Percentiles rank a stretch among this genome's conserved stretches.
Conservation (phyloP, 2,888 invertebrate species). For the Sialis lutaria region DNA sequence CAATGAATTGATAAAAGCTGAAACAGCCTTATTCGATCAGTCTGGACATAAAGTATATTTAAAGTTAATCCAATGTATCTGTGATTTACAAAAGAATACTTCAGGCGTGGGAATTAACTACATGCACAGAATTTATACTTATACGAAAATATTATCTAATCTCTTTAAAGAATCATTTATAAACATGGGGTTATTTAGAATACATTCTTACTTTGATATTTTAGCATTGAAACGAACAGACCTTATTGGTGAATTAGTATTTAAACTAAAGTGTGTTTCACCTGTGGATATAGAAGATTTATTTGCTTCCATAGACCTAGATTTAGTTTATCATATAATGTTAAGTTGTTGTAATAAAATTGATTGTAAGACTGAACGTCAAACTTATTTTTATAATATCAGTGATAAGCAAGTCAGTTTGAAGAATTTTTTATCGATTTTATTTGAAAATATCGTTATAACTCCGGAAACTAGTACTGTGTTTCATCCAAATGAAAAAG, state of each 20-base stretch:
- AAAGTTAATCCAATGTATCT: slow-evolving; percentile 9
- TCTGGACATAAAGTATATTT: slow-evolving; percentile 24
- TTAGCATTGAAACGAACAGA: slow-evolving; percentile 35
- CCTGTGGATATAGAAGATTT: slow-evolving; percentile 49
- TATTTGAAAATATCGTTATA: slow-evolving; percentile 30
- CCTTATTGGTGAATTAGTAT: slow-evolving; percentile 48
- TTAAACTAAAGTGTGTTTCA: slow-evolving; percentile 40
- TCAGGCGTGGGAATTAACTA: slow-evolving; percentile 20
- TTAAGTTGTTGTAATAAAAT: slow-evolving; percentile 54
- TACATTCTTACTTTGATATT: slow-evolving; percentile 30
- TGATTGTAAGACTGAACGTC: slow-evolving; percentile 25
- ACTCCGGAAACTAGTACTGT: slow-evolving; percentile 23
- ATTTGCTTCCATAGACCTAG: slow-evolving; percentile 50
- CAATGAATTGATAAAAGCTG: slow-evolving; percentile 8
- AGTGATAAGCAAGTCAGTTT: slow-evolving; percentile 26
- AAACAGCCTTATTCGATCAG: slow-evolving; percentile 23
- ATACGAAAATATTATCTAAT: slow-evolving; percentile 36
- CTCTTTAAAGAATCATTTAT: slow-evolving; percentile 22
- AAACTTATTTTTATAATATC: slow-evolving; percentile 1
- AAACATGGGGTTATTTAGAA: slow-evolving; percentile 19
- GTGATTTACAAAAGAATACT: slow-evolving; percentile 19
- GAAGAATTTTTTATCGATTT: slow-evolving; percentile 17
- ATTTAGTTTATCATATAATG: slow-evolving; percentile 55
- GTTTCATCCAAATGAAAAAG: slow-evolving; percentile 29
- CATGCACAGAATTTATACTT: slow-evolving; percentile 36